These are phyloP conservation scores for Ypsolopha scabrella DNA, from an alignment of 2,888 invertebrate species.

Conservation along the genomic window DNA sequence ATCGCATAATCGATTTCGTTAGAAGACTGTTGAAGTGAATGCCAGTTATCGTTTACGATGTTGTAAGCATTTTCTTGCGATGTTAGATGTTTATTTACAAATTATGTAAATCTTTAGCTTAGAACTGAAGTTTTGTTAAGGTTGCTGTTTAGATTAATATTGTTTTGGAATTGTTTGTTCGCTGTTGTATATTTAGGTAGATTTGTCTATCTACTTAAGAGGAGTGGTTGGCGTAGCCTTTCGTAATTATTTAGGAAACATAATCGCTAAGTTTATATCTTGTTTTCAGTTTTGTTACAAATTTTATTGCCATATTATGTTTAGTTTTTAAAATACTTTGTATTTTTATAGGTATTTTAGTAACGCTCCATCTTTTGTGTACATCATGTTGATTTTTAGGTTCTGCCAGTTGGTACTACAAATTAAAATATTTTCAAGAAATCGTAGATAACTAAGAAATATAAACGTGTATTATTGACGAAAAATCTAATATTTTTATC, in stretches of 20 bases:
- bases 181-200: conserved; percentile 49
- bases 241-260: no score
- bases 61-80: background rate
- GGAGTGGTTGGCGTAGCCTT: background rate
- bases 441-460: conserved; percentile 50
- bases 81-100: conserved; percentile 28
- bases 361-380: background rate
- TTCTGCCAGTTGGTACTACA: conserved; percentile 22
- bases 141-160: conserved; percentile 50
- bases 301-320: conserved; percentile 1
- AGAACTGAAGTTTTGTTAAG: conserved; percentile 51
- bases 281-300: background rate
- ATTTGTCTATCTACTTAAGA: background rate
- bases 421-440: conserved; percentile 2
- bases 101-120: conserved; percentile 41
- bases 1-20: conserved; percentile 28
- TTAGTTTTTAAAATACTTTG: background rate
- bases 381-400: conserved; percentile 12
- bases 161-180: conserved; percentile 51
- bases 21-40: conserved; percentile 31
- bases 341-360: background rate
- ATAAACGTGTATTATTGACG: conserved; percentile 40
- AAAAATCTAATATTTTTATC: conserved; percentile 43
- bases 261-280: background rate
- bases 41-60: conserved; percentile 8